phyloP scores from a whole-genome alignment of 2,888 invertebrate genomes.

The Gasteruption jaculator region DNA sequence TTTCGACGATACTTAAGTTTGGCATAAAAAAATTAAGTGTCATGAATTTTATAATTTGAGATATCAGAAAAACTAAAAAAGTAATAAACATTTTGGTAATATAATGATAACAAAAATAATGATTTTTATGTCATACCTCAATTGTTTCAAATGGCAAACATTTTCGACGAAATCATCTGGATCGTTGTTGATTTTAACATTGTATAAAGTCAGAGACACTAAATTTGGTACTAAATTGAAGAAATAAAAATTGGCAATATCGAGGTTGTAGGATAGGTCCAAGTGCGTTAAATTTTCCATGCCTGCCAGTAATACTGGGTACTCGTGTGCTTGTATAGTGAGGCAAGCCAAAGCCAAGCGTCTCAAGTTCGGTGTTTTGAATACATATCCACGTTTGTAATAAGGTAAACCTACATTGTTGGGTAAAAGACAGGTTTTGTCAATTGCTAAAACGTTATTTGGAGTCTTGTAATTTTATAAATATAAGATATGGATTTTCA shows the following conservation, averaged over 20 bases:
- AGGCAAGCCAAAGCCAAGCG: constrained; percentile 59
- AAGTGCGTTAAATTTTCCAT: constrained; percentile 63
- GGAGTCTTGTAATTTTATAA: too few species aligned
- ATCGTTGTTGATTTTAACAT: constrained; percentile 57
- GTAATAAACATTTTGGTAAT: constrained; percentile 46
- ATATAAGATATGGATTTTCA: too few species aligned
- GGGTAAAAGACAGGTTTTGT: too few species aligned
- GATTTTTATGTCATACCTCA: constrained; percentile 47
- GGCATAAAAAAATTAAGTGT: constrained; percentile 60
- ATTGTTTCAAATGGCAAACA: constrained; percentile 52
- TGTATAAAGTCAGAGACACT: constrained; percentile 73
- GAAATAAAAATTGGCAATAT: constrained; percentile 64
- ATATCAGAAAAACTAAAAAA: constrained; percentile 47
- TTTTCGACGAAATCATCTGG: constrained; percentile 32
- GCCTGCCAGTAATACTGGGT: constrained; percentile 57
- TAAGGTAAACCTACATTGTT: too few species aligned
- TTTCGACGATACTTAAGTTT: constrained; percentile 59
- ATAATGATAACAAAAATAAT: constrained; percentile 1
- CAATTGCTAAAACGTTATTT: too few species aligned
- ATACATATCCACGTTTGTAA: constrained; percentile 52
- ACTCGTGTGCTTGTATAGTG: constrained; percentile 54
- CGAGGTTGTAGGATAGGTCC: constrained; percentile 67
- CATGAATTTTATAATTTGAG: constrained; percentile 40
- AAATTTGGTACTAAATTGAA: constrained; percentile 65
- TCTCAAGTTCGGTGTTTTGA: constrained; percentile 60